These are phyloP conservation scores for Harlomillsia oculata DNA, from an alignment of 1,140 invertebrate species.

Conservation along the genomic window DNA sequence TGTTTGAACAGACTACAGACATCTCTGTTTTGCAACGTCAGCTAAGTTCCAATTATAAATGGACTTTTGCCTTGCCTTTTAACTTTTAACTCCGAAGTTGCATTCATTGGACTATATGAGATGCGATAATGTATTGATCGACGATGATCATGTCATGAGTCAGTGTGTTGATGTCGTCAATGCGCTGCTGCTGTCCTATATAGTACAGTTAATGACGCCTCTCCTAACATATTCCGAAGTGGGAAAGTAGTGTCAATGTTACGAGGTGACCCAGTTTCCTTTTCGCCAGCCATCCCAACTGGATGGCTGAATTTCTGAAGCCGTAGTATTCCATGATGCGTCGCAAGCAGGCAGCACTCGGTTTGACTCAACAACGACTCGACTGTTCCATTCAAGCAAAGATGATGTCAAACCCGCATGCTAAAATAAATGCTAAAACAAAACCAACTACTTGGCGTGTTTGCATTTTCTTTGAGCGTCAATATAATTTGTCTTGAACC, in stretches of 20 bases:
- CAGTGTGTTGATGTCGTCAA: background rate
- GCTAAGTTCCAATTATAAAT: too few species aligned
- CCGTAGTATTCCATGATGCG: background rate
- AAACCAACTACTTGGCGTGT: too few species aligned
- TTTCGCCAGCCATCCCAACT: conserved; percentile 7
- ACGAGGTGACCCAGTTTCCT: conserved; percentile 27
- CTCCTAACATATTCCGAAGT: conserved; percentile 16
- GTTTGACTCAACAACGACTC: background rate
- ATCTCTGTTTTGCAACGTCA: too few species aligned
- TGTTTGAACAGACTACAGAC: too few species aligned
- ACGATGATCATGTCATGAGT: background rate
- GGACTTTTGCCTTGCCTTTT: too few species aligned
- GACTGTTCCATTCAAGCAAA: background rate
- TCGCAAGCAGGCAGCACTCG: background rate
- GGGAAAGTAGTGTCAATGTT: conserved; percentile 31
- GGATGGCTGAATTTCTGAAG: background rate
- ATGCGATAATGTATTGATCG: background rate
- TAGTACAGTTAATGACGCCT: background rate
- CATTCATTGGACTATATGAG: background rate
- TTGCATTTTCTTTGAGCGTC: too few species aligned
- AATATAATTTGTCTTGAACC: too few species aligned
- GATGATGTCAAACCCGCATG: background rate
- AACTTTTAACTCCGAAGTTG: too few species aligned
- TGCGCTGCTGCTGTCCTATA: background rate
- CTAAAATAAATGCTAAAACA: background rate